phyloP scores from a whole-genome alignment of 2,797 vertebrate genomes.

The Rhynchotus rufescens region DNA sequence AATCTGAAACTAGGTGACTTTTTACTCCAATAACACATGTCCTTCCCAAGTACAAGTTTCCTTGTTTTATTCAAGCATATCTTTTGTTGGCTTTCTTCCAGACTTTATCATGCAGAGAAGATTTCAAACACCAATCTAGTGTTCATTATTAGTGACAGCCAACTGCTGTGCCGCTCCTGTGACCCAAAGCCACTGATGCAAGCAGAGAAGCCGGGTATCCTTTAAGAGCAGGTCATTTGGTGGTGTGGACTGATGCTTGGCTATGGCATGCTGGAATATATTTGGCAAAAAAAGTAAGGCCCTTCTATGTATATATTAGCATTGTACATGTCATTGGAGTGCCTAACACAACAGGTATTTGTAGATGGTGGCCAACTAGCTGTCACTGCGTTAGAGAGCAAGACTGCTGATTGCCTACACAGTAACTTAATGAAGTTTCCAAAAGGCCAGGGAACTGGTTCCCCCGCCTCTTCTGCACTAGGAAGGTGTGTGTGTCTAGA shows the following conservation, averaged over 20 bases:
- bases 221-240: slow-evolving; percentile 77
- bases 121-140: slow-evolving; percentile 96
- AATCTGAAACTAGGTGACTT: not conserved
- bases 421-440: not conserved
- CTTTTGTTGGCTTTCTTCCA: slow-evolving; percentile 68
- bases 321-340: not conserved
- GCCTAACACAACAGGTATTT: not conserved
- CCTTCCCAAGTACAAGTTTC: not conserved
- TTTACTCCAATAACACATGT: not conserved
- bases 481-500: not conserved
- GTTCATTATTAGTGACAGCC: slow-evolving; percentile 96
- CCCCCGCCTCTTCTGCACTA: not conserved
- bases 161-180: slow-evolving; percentile 91
- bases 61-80: not conserved
- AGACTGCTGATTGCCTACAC: not conserved
- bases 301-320: not conserved
- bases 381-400: not conserved
- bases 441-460: not conserved
- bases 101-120: slow-evolving; percentile 96
- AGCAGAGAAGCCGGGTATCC: slow-evolving; percentile 99
- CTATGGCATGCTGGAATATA: not conserved
- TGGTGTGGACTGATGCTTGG: slow-evolving; percentile 45
- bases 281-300: not conserved
- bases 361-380: not conserved
- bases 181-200: slow-evolving; percentile 92